Percentiles rank a stretch among this genome's conserved stretches.
phyloP scores from a whole-genome alignment of 1,140 invertebrate species.

The Sitobion miscanthi region DNA sequence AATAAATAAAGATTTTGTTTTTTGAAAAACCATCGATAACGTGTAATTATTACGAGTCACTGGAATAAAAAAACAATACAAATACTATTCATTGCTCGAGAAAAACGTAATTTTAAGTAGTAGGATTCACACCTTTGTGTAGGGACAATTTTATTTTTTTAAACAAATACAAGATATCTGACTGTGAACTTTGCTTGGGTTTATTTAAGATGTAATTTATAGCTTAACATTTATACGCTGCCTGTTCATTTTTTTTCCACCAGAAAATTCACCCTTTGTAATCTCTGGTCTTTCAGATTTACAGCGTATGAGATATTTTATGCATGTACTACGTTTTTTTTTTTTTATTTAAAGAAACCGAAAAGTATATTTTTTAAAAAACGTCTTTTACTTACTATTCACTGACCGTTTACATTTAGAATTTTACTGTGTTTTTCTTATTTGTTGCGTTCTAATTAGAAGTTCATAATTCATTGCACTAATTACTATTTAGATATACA shows the following conservation, averaged over 20 bases:
- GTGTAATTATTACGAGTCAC: not conserved
- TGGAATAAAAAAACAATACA: not conserved
- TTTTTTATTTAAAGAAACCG: not conserved
- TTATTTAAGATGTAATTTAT: not conserved
- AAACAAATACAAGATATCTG: not conserved
- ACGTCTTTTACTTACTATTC: not conserved
- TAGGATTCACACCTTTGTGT: not conserved
- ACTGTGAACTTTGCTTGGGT: not conserved
- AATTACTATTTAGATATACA: not conserved
- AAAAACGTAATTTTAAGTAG: not conserved
- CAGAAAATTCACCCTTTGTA: not conserved
- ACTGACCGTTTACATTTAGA: not conserved
- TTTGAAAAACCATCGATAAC: not conserved
- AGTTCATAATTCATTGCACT: not conserved
- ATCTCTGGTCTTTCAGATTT: not conserved
- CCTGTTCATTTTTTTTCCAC: not conserved
- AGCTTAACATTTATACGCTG: not conserved
- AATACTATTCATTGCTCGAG: not conserved
- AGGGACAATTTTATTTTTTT: not conserved
- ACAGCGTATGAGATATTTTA: not conserved
- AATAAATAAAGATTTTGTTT: not conserved
- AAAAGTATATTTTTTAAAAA: not conserved
- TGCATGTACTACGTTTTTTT: not conserved
- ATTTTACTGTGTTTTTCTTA: not conserved
- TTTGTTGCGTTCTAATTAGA: not conserved